Evolutionary conservation across 2,888 invertebrate species (phyloP), one percentile per base, ranked within the genome.

Genomic region (Limnephilus rhombicus): DNA sequence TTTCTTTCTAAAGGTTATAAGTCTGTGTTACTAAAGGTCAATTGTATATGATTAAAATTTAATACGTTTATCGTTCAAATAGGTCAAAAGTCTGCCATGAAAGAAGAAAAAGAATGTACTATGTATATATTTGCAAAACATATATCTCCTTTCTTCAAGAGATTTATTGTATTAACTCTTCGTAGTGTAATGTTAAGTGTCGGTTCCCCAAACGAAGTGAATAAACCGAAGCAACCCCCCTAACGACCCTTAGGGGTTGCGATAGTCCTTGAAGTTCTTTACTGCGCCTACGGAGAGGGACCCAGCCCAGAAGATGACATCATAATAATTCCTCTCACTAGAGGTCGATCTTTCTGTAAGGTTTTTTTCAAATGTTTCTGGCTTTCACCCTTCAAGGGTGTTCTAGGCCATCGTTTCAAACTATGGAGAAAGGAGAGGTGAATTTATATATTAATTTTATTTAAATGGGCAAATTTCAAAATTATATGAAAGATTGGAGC

Each of bases 211-310:
- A 68, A 68, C 24, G 68, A 68, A 68, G 68, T n/a, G 68, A 68
- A 68, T 24, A n/a, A n/a, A 68, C 68, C 68, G 24, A 68, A 68
- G n/a, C 68, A 24, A 82, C 31, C 15, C 34, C 2, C 82, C 82
- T 82, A 82, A 34, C 34, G 24, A 37, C 86, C 49, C n/a, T 86
- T 37, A 86, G 11, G 45, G 86, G 41, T 29, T 86, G 37, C 37
- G 45, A 49, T 86, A 45, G 45, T 45, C 86, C 86, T 86, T 86
- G 86, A 86, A 49, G 37, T 15, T 86, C 41, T 24, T 49, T 11
- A n/a, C 86, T 11, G 7, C 29, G 45, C 2, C 86, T 11, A 2
- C n/a, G 29, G 45, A 49, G 68, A 24, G 68, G 68, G n/a, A 3
- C 68, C 0, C 68, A 24, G 53, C 68, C 24, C 68, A 7, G n/a